phyloP scores from a whole-genome alignment of 2,113 vertebrate genomes.

The Phasianus colchicus region DNA sequence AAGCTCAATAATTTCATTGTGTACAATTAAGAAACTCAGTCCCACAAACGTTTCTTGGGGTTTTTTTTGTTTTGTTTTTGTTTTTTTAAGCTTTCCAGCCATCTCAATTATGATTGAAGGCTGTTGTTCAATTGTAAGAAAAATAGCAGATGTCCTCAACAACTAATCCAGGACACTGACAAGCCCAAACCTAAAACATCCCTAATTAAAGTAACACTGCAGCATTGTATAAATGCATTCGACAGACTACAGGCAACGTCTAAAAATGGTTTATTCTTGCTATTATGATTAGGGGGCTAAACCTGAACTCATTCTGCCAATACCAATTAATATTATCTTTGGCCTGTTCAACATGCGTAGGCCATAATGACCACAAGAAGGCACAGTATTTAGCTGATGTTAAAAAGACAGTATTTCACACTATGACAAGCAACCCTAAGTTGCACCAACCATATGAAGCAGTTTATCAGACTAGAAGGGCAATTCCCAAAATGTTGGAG shows the following conservation, averaged over 20 bases:
- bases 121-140: not conserved
- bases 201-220: constrained; percentile 36
- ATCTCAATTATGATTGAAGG: constrained; percentile 15
- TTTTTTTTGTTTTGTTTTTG: too few relatives aligned
- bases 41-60: not conserved
- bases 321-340: not conserved
- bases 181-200: constrained; percentile 4
- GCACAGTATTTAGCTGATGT: not conserved
- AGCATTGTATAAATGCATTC: constrained; percentile 1
- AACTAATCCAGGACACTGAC: not conserved
- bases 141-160: constrained; percentile 39
- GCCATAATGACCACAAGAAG: not conserved
- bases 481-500: not conserved
- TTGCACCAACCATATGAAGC: not conserved
- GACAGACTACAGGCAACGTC: not conserved
- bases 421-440: not conserved
- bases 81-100: not conserved
- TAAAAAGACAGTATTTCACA: not conserved
- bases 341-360: not conserved
- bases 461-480: not conserved
- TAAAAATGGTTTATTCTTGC: constrained; percentile 40
- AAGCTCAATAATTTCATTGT: not conserved
- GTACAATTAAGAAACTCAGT: not conserved
- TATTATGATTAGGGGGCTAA: constrained; percentile 19
- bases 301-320: constrained; percentile 62